These are phyloP conservation scores for Struthidea cinerea DNA, from an alignment of 2,113 vertebrate genomes.

Conservation along the genomic window DNA sequence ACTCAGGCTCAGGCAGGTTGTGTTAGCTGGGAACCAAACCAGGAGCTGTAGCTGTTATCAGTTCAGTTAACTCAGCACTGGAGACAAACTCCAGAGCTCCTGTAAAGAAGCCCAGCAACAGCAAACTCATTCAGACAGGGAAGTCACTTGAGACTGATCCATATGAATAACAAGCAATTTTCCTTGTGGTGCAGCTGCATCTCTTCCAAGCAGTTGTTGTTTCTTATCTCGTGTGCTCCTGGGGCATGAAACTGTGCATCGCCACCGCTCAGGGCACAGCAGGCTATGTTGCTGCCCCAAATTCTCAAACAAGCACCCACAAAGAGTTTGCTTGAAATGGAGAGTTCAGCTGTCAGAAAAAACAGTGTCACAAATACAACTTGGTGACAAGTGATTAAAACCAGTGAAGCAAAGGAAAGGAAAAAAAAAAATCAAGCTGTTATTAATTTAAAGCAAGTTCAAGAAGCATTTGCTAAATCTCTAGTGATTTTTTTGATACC, in stretches of 20 bases:
- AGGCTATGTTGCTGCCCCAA: neutral
- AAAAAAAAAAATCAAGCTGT: neutral
- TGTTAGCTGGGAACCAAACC: neutral
- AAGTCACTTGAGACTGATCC: neutral
- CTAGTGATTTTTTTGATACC: neutral
- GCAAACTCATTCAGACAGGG: neutral
- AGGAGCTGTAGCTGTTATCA: neutral
- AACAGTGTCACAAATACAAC: neutral
- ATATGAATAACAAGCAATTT: neutral
- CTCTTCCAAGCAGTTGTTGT: neutral
- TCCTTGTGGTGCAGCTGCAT: neutral
- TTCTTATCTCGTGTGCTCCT: neutral
- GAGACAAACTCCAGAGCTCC: neutral
- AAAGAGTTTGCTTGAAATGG: neutral
- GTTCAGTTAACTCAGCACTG: neutral
- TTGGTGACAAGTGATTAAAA: constrained; percentile 21
- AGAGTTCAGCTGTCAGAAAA: neutral
- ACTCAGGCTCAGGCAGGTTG: neutral
- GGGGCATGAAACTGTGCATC: neutral
- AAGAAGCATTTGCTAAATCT: neutral
- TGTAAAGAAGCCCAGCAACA: neutral
- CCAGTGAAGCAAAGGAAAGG: neutral
- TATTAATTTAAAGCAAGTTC: constrained; percentile 5
- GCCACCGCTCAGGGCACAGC: neutral
- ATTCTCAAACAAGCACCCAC: neutral